Conservation (phyloP, 2,797 vertebrate species). For the Okamejei kenojei region DNA sequence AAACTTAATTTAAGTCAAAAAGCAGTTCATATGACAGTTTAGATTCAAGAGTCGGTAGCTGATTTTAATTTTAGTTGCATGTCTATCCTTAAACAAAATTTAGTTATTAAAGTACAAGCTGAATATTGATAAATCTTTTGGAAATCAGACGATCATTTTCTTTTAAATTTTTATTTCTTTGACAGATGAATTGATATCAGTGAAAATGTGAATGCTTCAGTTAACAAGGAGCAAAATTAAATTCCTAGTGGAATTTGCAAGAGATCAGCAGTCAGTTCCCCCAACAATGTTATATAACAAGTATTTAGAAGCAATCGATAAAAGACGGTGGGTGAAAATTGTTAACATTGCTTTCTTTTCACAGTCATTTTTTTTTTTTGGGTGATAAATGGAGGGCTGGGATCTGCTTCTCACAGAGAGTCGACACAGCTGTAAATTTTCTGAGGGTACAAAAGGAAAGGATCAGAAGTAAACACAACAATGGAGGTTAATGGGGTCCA, state of each 20-base stretch:
- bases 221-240: not conserved
- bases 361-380: not conserved
- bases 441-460: not conserved
- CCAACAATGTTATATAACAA: not conserved
- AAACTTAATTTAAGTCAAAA: not conserved
- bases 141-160: not conserved
- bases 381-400: not conserved
- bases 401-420: conserved; percentile 7
- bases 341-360: not conserved
- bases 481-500: conserved; percentile 37
- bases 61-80: not conserved
- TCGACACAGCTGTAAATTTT: conserved; percentile 4
- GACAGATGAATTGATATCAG: not conserved
- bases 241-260: no score
- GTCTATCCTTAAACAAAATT: not conserved
- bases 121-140: not conserved
- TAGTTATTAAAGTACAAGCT: not conserved
- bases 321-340: not conserved
- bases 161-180: not conserved
- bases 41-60: not conserved
- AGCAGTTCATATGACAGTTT: not conserved
- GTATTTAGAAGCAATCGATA: not conserved
- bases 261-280: not conserved
- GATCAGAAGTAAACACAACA: conserved; percentile 31
- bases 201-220: not conserved